Evolutionary conservation across 92 coral and sea anemone species (phyloP).

Genomic region (Zoanthus sansibaricus): DNA sequence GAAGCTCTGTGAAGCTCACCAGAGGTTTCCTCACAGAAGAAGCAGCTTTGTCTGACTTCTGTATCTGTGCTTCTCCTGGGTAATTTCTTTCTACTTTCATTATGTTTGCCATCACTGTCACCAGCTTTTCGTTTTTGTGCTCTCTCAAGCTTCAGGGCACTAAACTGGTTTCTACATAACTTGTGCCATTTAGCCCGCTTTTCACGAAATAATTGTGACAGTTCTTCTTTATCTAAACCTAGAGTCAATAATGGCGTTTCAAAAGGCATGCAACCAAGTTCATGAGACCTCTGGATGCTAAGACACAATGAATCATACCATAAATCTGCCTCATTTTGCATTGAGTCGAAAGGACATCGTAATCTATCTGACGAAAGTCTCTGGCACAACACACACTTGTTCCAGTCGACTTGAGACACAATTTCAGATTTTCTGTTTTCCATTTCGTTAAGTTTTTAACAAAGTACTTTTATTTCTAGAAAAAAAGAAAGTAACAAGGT

Average conservation of each 20-base stretch:
- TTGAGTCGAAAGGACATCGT: slow-evolving; percentile 6
- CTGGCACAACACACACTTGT: slow-evolving; percentile 10
- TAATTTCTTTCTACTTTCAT: neutral
- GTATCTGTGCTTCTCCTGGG: neutral
- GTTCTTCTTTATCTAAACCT: neutral
- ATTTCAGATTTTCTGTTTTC: neutral
- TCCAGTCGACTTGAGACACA: neutral
- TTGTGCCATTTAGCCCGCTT: slow-evolving; percentile 17
- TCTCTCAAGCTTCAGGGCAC: neutral
- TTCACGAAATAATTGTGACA: neutral
- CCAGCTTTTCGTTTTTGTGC: slow-evolving; percentile 4
- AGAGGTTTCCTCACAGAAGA: slow-evolving; percentile 12
- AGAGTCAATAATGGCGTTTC: neutral
- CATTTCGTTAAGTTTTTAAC: neutral
- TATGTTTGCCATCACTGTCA: neutral
- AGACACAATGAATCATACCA: neutral
- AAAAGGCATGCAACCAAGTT: neutral
- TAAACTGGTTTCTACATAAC: neutral
- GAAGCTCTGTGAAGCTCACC: slow-evolving; percentile 1
- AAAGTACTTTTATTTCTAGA: neutral
- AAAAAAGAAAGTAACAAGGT: neutral
- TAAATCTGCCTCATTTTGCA: neutral
- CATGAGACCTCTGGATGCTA: neutral
- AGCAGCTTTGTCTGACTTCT: neutral
- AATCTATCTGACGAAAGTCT: neutral